Base-by-base conservation (phyloP, 2,888 invertebrate genomes). In the Blastobasis lacticolella region DNA sequence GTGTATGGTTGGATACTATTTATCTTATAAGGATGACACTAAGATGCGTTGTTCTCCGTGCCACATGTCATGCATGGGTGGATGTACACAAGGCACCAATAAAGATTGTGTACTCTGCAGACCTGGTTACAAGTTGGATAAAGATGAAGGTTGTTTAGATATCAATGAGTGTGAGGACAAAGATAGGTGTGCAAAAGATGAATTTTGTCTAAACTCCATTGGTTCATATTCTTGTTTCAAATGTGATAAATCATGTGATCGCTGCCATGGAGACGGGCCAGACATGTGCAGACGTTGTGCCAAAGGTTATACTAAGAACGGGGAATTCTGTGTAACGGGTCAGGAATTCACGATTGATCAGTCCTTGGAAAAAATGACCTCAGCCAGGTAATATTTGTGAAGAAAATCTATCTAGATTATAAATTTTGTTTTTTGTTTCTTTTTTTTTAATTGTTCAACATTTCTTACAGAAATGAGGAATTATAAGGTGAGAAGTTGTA, bases 131-230 rank as follows among this genome's bases (percentile, higher is more conserved):
- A 66, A 85, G 37, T 91, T 91, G 81, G 90, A 93, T 55, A 82
- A 91, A 0, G 93, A 93, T 38, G 90, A 91, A 64, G 97, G 94
- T 0, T 98, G 98, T 68, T 66, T 90, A 44, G 97, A 97, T 73
- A 74, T 96, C 0, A 93, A 97, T 71, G 97, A 97, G 78, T 98
- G 97, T 78, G 78, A 92, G 5, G 80, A 89, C 38, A 71, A 81
- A 8, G 78, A 83, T 5, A 83, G 80, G 49, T 93, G 92, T 64
- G 84, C 83, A 0, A 81, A 88, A 1, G 91, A 93, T 67, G 91
- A 97, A 70, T 97, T 97, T 73, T 98, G 98, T 75, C 90, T 96
- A 5, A 98, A 98, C 73, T 94, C 92, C 8, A 94, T 95, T 50
- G 97, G 98, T 6, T 94, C 95, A 0, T 95, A 90, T 69, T 81